Evolutionary conservation across 2,113 vertebrate species (phyloP).

Genomic region (Cottus gobio): DNA sequence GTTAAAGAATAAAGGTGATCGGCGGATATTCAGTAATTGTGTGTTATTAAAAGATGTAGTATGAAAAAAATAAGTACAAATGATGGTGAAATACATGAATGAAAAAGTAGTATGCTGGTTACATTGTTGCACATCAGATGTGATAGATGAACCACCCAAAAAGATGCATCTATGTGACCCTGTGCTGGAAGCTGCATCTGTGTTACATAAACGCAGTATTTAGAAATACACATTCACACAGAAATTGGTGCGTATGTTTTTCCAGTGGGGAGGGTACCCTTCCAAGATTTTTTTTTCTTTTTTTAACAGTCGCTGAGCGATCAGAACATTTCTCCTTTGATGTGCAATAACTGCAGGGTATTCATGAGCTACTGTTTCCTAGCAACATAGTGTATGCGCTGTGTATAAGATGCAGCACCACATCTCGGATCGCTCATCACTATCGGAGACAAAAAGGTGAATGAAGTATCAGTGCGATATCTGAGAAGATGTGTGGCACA

Average conservation of each 20-base stretch:
- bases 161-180: no score
- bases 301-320: constrained; percentile 30
- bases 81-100: not conserved
- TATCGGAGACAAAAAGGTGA: constrained; percentile 45
- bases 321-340: constrained; percentile 62
- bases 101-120: not conserved
- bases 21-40: not conserved
- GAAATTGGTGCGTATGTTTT: not conserved
- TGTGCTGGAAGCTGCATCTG: not conserved
- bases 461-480: constrained; percentile 34
- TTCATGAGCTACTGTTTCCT: constrained; percentile 75
- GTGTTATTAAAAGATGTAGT: not conserved
- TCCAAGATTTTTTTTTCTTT: constrained; percentile 27
- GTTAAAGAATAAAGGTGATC: not conserved
- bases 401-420: constrained; percentile 44
- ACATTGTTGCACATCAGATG: not conserved
- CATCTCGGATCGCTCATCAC: constrained; percentile 49
- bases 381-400: constrained; percentile 74
- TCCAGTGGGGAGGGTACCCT: not conserved
- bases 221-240: not conserved
- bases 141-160: not conserved
- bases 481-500: not conserved
- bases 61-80: not conserved
- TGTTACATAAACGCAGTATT: not conserved
- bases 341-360: constrained; percentile 61